These are phyloP conservation scores for Abrostola tripartita DNA, from an alignment of 2,888 invertebrate species.

Conservation along the genomic window DNA sequence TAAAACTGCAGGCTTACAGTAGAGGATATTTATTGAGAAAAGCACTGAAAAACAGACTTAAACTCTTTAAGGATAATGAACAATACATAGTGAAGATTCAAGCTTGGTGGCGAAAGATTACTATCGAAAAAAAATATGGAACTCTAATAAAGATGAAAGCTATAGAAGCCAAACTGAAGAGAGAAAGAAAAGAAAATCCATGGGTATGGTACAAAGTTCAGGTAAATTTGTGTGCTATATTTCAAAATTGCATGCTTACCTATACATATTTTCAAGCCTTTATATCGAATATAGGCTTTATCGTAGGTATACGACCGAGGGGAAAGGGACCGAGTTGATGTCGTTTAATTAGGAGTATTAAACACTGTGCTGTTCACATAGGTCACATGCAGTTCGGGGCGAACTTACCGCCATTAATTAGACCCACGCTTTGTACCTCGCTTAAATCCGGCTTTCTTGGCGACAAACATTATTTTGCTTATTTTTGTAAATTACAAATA, in stretches of 20 bases:
- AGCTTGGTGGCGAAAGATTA: slow-evolving; percentile 89
- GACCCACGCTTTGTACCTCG: too few relatives aligned
- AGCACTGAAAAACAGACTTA: slow-evolving; percentile 74
- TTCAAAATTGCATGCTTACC: too few relatives aligned
- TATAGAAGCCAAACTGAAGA: slow-evolving; percentile 76
- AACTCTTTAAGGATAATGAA: slow-evolving; percentile 78
- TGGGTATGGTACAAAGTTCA: slow-evolving; percentile 86
- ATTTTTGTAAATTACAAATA: neutral
- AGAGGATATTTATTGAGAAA: slow-evolving; percentile 89
- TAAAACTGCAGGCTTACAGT: slow-evolving; percentile 88
- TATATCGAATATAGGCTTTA: too few relatives aligned
- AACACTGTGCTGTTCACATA: too few relatives aligned
- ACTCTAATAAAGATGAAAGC: slow-evolving; percentile 80
- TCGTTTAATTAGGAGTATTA: too few relatives aligned
- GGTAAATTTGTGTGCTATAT: slow-evolving; percentile 64
- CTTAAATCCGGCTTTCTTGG: too few relatives aligned
- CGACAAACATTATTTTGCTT: slow-evolving; percentile 11
- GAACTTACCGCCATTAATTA: too few relatives aligned
- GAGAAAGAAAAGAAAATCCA: slow-evolving; percentile 77
- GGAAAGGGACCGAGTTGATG: too few relatives aligned
- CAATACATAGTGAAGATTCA: slow-evolving; percentile 85
- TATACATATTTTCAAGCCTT: too few relatives aligned
- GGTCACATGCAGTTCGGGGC: too few relatives aligned
- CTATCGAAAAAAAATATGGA: slow-evolving; percentile 80
- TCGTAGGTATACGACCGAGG: too few relatives aligned